Percentiles rank a stretch among this genome's conserved stretches.
These are phyloP conservation scores for Epinephelus malabaricus DNA, from an alignment of 2,797 vertebrate species.

Conservation along the genomic window DNA sequence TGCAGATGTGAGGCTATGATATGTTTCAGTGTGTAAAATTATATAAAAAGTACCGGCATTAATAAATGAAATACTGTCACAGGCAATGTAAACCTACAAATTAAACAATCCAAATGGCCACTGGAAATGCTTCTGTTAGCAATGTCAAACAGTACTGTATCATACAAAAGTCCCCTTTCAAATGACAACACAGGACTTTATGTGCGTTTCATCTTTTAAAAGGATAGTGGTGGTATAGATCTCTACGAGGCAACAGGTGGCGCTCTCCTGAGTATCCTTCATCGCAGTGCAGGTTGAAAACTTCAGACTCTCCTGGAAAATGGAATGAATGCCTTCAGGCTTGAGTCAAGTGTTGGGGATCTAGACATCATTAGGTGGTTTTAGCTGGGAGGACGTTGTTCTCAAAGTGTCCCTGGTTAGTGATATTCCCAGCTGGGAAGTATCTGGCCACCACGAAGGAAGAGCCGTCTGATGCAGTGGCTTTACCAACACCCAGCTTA, in stretches of 20 bases:
- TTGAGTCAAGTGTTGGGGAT: conserved; percentile 28
- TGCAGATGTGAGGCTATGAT: conserved; percentile 16
- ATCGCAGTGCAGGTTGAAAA: conserved; percentile 25
- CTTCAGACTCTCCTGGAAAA: conserved; percentile 34
- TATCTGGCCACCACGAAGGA: conserved; percentile 98
- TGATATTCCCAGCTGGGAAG: conserved; percentile 95
- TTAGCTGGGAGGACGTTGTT: conserved; percentile 93
- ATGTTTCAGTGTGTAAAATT: conserved; percentile 33
- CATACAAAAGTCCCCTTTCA: conserved; percentile 2
- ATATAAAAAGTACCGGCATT: conserved; percentile 6
- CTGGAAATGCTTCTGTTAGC: conserved; percentile 34
- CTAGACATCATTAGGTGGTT: conserved; percentile 60
- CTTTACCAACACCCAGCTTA: conserved; percentile 95
- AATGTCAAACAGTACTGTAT: conserved; percentile 35
- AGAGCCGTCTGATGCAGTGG: conserved; percentile 93
- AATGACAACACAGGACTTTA: conserved; percentile 11
- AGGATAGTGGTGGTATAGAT: background rate
- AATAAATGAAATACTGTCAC: conserved; percentile 40
- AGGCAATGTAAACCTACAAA: background rate
- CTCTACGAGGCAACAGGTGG: conserved; percentile 26
- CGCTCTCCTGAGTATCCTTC: conserved; percentile 47
- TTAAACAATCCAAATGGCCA: conserved; percentile 14
- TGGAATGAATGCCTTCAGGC: conserved; percentile 35
- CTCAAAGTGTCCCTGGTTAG: conserved; percentile 96
- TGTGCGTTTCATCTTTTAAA: conserved; percentile 30